Evolutionary conservation across 2,113 vertebrate species (phyloP), one percentile per base, ranked within the genome.

Genomic region (Phalacrocorax aristotelis): DNA sequence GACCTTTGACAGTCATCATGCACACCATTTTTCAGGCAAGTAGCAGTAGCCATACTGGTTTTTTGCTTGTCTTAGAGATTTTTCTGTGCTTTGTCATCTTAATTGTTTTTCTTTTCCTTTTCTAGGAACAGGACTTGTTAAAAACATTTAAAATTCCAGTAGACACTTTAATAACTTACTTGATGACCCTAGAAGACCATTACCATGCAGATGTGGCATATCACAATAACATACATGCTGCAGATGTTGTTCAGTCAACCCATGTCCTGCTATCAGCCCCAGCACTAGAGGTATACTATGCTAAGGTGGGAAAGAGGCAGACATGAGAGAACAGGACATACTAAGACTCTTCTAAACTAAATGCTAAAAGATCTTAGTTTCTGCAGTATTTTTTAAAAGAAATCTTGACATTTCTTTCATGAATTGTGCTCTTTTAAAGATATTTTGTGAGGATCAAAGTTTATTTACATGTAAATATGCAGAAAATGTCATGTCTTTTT

Each of bases 81-180:
- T 51, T 91, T 75, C 29, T 18, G 11, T 82, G 25, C 46, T 20
- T 51, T 61, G 26, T 77, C 66, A 70, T 40, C 38, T 26, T 70
- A 77, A 17, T 52, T 78, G 25, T 68, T 46, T 76, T 57, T 60
- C 17, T 71, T 96, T 49, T 95, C 94, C 64, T 10, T 87, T 82
- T 96, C 13, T 88, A 99, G 99, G 99, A 99, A 97, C 98, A 99
- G 87, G 99, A 99, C 96, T 98, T 99, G 96, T 98, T 99, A 96
- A 99, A 99, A 98, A 99, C 99, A 9, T 99, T 99, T 98, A 99
- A 99, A 98, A 99, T 99, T 98, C 99, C 98, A 98, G 98, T 99
- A 36, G 99, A 99, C 97, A 99, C 99, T 95, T 99, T 99, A 98
- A 98, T 99, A 97, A 99, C 99, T 11, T 99, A 99, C 96, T 98